Conservation (phyloP, 2,797 vertebrate genomes). For the Darevskia mixta region DNA sequence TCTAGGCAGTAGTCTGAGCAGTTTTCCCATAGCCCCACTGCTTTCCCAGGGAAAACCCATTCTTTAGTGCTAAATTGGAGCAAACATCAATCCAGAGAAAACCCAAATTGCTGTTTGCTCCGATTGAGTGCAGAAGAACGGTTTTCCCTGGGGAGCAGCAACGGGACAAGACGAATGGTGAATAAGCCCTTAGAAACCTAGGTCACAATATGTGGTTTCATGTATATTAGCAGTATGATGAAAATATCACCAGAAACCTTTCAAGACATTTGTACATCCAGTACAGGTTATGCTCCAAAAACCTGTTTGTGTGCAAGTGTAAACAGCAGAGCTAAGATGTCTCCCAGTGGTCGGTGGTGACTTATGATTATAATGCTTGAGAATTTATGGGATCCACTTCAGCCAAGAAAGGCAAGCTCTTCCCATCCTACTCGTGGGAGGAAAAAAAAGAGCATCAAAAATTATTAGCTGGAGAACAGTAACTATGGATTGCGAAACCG, state of each 20-base stretch:
- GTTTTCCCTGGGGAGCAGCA: too few species aligned
- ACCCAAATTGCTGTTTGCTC: too few species aligned
- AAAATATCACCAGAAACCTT: not conserved
- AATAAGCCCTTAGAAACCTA: too few species aligned
- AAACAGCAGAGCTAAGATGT: not conserved
- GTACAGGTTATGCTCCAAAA: not conserved
- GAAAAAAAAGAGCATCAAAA: not conserved
- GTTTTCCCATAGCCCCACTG: too few species aligned
- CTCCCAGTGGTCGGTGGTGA: not conserved
- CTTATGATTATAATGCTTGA: not conserved
- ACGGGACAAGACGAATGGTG: too few species aligned
- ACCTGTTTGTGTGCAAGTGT: not conserved
- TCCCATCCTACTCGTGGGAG: not conserved
- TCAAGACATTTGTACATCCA: not conserved
- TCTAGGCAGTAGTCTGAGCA: too few species aligned
- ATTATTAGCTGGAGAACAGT: constrained; percentile 18
- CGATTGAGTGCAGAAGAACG: too few species aligned
- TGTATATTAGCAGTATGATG: not conserved
- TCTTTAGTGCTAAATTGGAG: too few species aligned
- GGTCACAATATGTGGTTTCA: not conserved
- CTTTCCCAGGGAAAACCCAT: too few species aligned
- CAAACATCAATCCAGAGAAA: too few species aligned
- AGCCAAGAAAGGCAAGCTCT: not conserved
- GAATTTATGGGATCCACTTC: not conserved
- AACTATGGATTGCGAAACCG: constrained; percentile 22